Percentiles rank a stretch among this genome's conserved stretches.
Evolutionary conservation across 2,888 invertebrate species (phyloP).

Genomic region (Tenthredo livida): DNA sequence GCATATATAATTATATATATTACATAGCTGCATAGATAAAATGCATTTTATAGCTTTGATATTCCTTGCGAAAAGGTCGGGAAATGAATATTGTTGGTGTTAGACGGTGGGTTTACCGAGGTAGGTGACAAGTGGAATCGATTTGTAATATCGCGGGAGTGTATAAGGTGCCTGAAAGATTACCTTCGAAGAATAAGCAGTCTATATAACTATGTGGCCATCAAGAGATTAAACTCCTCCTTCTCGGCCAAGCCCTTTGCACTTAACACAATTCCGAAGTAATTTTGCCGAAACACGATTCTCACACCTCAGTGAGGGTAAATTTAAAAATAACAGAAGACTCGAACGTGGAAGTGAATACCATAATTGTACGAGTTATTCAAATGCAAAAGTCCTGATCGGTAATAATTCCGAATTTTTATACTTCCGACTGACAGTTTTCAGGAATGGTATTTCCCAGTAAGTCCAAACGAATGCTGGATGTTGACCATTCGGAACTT

Average conservation of each 20-base stretch:
- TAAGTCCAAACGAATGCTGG: too few relatives aligned
- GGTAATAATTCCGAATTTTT: too few relatives aligned
- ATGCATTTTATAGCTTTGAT: neutral
- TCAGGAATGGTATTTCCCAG: too few relatives aligned
- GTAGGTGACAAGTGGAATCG: slow-evolving; percentile 17
- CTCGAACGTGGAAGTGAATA: neutral
- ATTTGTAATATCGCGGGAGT: slow-evolving; percentile 10
- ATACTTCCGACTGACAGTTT: too few relatives aligned
- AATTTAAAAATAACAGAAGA: slow-evolving; percentile 2
- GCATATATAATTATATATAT: too few relatives aligned
- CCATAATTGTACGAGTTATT: neutral
- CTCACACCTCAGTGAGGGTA: neutral
- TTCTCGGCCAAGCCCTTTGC: slow-evolving; percentile 1
- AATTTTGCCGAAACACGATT: neutral
- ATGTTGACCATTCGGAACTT: too few relatives aligned
- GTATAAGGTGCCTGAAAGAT: slow-evolving; percentile 34
- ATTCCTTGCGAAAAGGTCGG: neutral
- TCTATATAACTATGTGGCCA: slow-evolving; percentile 11
- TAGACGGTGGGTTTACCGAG: neutral
- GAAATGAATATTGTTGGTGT: neutral
- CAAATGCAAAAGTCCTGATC: neutral
- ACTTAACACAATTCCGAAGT: slow-evolving; percentile 16
- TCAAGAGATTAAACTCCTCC: slow-evolving; percentile 30
- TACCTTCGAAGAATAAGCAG: neutral
- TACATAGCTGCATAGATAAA: neutral